Evolutionary conservation across 2,888 invertebrate species (phyloP).

Genomic region (Uloborus plumipes): DNA sequence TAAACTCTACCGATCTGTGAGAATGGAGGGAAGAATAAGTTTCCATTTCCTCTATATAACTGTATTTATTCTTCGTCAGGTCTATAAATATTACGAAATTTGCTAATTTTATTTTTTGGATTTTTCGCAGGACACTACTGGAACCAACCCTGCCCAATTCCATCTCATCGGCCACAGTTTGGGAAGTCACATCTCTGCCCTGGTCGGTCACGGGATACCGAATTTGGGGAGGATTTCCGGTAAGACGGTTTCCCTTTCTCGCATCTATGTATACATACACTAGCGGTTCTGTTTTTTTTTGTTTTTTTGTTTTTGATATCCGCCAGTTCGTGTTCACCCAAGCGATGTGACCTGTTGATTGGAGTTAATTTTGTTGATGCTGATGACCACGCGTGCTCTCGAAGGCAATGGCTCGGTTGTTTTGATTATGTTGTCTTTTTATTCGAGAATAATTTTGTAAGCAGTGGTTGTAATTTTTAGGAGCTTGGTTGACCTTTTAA

Average conservation of each 20-base stretch:
- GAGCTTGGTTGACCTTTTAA: no score
- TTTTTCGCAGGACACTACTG: slow-evolving; percentile 4
- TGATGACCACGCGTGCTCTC: no score
- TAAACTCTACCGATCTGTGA: no score
- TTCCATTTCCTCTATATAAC: no score
- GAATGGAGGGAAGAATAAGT: no score
- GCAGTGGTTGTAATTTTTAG: no score
- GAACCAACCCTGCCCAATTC: slow-evolving; percentile 24
- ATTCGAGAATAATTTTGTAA: no score
- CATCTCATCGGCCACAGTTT: slow-evolving; percentile 72
- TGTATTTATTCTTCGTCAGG: not conserved
- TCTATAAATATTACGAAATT: not conserved
- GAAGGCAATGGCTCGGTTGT: no score
- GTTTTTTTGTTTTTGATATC: slow-evolving; percentile 1
- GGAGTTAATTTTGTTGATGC: no score
- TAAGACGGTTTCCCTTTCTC: slow-evolving; percentile 2
- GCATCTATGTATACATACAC: not conserved
- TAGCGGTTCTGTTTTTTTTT: no score
- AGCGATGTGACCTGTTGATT: not conserved
- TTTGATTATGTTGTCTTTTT: no score
- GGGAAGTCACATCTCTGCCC: slow-evolving; percentile 71
- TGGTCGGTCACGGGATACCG: slow-evolving; percentile 69
- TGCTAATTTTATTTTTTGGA: not conserved
- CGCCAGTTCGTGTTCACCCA: not conserved
- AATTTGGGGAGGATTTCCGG: slow-evolving; percentile 70